Conservation (phyloP, 1,140 invertebrate genomes). For the Lepidurus packardi region DNA sequence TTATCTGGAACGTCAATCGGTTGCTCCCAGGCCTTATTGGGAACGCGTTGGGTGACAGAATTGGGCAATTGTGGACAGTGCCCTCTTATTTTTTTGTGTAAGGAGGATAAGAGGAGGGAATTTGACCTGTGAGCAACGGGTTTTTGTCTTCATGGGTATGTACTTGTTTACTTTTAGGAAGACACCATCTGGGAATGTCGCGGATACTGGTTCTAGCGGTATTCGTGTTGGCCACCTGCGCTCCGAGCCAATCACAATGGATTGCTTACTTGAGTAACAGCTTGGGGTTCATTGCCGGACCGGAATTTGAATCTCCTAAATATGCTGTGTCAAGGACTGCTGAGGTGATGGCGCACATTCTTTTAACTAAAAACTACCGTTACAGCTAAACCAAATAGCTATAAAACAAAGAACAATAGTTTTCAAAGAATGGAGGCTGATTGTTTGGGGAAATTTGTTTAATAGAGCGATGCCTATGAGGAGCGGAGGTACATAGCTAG, state of each 20-base stretch:
- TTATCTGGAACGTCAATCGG: neutral
- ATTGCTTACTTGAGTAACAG: neutral
- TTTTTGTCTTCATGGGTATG: too few relatives aligned
- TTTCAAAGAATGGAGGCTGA: too few relatives aligned
- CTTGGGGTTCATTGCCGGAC: constrained; percentile 8
- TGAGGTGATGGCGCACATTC: neutral
- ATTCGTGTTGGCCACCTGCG: neutral
- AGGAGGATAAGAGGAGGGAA: too few relatives aligned
- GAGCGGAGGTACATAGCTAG: constrained; percentile 36
- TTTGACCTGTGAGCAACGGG: too few relatives aligned
- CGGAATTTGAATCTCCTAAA: constrained; percentile 2
- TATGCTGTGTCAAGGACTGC: neutral
- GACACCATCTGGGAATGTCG: neutral
- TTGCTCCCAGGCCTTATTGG: too few relatives aligned
- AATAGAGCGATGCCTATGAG: constrained; percentile 32
- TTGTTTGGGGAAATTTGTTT: too few relatives aligned
- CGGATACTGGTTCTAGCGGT: neutral
- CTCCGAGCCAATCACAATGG: neutral
- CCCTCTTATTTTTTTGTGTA: too few relatives aligned
- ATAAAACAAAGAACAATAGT: too few relatives aligned
- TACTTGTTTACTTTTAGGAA: neutral
- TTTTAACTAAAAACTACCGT: neutral
- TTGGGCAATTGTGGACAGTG: too few relatives aligned
- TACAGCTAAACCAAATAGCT: too few relatives aligned
- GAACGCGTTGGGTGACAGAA: too few relatives aligned